Conservation (phyloP, 2,113 vertebrate species). For the Herpailurus yagouaroundi region DNA sequence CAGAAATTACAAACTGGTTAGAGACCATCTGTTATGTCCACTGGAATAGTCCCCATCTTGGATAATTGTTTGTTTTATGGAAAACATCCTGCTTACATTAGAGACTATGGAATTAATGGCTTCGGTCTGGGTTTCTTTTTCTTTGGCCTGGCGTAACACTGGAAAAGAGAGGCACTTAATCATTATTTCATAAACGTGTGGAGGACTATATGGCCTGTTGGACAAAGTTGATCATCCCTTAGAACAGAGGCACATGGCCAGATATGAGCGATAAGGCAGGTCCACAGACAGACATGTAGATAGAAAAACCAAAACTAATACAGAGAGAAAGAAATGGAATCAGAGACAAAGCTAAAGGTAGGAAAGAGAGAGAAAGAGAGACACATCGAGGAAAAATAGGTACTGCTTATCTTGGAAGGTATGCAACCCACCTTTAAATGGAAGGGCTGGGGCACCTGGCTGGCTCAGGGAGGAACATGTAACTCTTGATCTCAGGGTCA, state of each 20-base stretch:
- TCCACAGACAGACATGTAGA: neutral
- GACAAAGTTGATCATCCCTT: neutral
- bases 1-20: neutral
- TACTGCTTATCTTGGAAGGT: neutral
- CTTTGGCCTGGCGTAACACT: neutral
- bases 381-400: neutral
- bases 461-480: neutral
- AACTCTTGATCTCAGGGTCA: neutral
- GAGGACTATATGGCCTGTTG: neutral
- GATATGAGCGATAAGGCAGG: neutral
- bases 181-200: conserved; percentile 13
- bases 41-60: neutral
- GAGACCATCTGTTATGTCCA: neutral
- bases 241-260: neutral
- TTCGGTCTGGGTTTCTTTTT: neutral
- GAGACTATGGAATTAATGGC: neutral
- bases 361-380: neutral
- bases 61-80: neutral
- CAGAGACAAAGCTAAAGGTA: neutral
- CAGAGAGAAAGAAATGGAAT: neutral
- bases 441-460: neutral
- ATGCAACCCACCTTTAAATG: neutral
- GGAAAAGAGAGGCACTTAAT: neutral
- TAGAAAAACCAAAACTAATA: neutral
- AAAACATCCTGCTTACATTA: neutral